Base-by-base conservation (phyloP, 2,888 invertebrate genomes). In the Tillus elongatus region DNA sequence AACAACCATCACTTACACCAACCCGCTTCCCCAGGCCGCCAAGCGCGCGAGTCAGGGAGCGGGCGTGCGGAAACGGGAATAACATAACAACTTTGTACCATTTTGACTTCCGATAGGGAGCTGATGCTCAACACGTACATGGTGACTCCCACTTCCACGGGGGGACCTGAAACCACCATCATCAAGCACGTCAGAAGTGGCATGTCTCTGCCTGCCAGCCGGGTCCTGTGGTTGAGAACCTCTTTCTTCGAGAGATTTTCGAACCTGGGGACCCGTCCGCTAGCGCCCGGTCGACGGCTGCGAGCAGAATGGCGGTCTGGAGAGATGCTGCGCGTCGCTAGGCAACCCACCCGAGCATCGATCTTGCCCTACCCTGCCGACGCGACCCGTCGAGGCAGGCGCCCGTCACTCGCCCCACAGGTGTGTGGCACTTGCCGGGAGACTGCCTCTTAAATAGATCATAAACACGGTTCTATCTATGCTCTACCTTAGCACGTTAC, bases 81-180 rank as follows among this genome's bases (percentile, higher is more conserved):
- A n/a, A n/a, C n/a, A n/a, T 10, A 37, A 12, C 44, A 41, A 39
- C 13, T 37, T 37, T 37, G 57, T 85, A 92, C 92, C 92, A 92
- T 93, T 79, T 90, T 84, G 72, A 92, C 92, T 82, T 93, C 93
- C 72, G 91, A 92, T 73, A 93, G 88, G 71, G 91, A 90, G 77
- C 90, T 89, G 82, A 93, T 93, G 76, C 89, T 89, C 75, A 92
- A 84, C 74, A 93, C 91, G 79, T 90, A 91, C 85, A 93, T 90
- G 74, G 92, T 92, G 75, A 93, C 89, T 71, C 91, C 90, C 70
- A 93, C 92, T 73, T 89, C 90, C 74, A 95, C 93, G 67, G 93
- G 90, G 71, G 86, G 85, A 82, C 89, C 91, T 92, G 85, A 71
- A 88, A 82, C 75, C 68, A 67, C 63, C 58, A 66, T 62, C 56